Percentiles rank a stretch among this genome's conserved stretches.
Conservation (phyloP, 2,888 invertebrate genomes). For the Suillia variegata region DNA sequence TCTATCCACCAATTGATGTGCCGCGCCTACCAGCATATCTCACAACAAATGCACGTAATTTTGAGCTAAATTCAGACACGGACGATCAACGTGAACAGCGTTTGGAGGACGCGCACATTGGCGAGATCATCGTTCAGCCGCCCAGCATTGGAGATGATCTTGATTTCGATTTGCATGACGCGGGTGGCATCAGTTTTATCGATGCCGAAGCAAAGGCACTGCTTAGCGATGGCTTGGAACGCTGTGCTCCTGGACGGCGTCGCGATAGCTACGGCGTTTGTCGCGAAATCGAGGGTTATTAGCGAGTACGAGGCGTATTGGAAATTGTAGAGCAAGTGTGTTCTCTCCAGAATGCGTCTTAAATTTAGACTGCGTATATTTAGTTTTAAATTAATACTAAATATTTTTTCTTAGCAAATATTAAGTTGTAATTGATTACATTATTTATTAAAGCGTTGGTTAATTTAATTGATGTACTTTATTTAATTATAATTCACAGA, state of each 20-base stretch:
- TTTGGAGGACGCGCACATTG: slow-evolving; percentile 44
- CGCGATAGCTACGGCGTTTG: slow-evolving; percentile 74
- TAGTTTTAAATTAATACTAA: slow-evolving; percentile 4
- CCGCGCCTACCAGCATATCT: slow-evolving; percentile 30
- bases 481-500: background rate
- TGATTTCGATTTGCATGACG: slow-evolving; percentile 43
- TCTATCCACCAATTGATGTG: slow-evolving; percentile 52
- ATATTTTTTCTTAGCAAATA: slow-evolving; percentile 8
- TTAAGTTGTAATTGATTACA: background rate
- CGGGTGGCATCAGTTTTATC: slow-evolving; percentile 26
- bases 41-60: slow-evolving; percentile 30
- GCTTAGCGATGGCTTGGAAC: slow-evolving; percentile 70
- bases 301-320: slow-evolving; percentile 16
- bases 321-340: background rate
- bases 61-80: slow-evolving; percentile 8
- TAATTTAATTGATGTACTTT: background rate
- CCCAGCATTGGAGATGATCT: slow-evolving; percentile 48
- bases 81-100: slow-evolving; percentile 26
- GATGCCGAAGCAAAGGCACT: slow-evolving; percentile 61
- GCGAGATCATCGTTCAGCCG: slow-evolving; percentile 32
- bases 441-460: slow-evolving; percentile 1
- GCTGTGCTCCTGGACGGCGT: slow-evolving; percentile 75
- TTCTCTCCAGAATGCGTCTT: background rate
- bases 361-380: slow-evolving; percentile 16
- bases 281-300: slow-evolving; percentile 59